Percentiles rank a stretch among this genome's conserved stretches.
These are phyloP conservation scores for Polymixis lichenea DNA, from an alignment of 2,888 invertebrate species.

Conservation along the genomic window DNA sequence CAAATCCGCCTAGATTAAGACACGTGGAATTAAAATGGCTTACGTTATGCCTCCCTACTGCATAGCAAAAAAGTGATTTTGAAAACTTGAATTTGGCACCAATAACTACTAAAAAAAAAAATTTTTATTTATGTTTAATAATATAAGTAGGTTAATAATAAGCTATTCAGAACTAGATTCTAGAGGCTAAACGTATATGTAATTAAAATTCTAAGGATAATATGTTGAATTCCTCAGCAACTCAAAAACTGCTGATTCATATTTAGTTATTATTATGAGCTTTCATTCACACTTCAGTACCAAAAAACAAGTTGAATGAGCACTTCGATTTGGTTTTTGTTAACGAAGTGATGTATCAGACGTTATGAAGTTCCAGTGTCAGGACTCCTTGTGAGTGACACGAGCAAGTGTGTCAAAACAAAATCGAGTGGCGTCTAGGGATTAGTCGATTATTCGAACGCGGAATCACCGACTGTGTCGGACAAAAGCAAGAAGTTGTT, in stretches of 20 bases:
- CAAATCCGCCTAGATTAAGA: slow-evolving; percentile 6
- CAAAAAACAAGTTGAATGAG: slow-evolving; percentile 79
- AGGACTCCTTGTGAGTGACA: slow-evolving; percentile 77
- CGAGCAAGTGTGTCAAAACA: slow-evolving; percentile 87
- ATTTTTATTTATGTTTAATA: slow-evolving; percentile 10
- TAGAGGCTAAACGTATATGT: slow-evolving; percentile 8
- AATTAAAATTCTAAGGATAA: slow-evolving; percentile 58
- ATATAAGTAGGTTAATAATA: slow-evolving; percentile 17
- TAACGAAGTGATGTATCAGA: slow-evolving; percentile 67
- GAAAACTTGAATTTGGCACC: background rate
- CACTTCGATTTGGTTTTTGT: slow-evolving; percentile 76
- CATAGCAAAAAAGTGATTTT: background rate
- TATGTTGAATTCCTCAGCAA: slow-evolving; percentile 57
- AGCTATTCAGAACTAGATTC: slow-evolving; percentile 6
- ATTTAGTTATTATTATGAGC: slow-evolving; percentile 77
- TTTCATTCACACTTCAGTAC: slow-evolving; percentile 76
- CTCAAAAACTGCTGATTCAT: slow-evolving; percentile 76
- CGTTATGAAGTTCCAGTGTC: slow-evolving; percentile 73
- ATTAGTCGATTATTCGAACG: slow-evolving; percentile 73
- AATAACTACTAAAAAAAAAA: slow-evolving; percentile 5
- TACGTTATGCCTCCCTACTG: background rate
- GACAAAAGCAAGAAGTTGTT: slow-evolving; percentile 70
- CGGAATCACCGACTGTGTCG: slow-evolving; percentile 77
- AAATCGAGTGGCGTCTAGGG: slow-evolving; percentile 89
- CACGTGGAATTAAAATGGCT: background rate